These are phyloP conservation scores for Eciton burchellii DNA, from an alignment of 1,140 invertebrate genomes.

Conservation along the genomic window DNA sequence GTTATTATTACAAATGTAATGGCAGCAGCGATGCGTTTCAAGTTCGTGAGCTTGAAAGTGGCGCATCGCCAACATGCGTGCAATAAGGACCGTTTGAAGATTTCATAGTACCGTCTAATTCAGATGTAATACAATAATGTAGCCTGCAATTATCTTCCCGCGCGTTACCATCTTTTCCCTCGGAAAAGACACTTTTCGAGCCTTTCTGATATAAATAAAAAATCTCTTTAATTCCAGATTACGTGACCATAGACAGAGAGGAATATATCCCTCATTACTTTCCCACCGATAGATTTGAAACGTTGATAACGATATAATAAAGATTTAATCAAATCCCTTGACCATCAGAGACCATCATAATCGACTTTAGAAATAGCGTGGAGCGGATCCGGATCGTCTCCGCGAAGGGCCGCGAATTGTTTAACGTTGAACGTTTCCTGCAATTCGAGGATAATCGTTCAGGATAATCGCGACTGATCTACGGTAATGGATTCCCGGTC, in stretches of 20 bases:
- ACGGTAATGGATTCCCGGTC: slow-evolving; percentile 23
- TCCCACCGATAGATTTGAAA: background rate
- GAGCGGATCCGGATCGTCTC: background rate
- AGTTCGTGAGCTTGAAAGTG: background rate
- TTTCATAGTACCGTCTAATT: no score
- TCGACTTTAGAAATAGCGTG: background rate
- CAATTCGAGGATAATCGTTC: background rate
- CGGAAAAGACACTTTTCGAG: no score
- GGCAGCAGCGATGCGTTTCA: no score
- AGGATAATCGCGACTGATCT: slow-evolving; percentile 42
- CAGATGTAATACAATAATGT: no score
- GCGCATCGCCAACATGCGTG: background rate
- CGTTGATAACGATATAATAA: slow-evolving; percentile 8
- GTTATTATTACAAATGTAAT: slow-evolving; percentile 7
- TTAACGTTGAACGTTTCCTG: background rate
- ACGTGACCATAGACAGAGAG: slow-evolving; percentile 15
- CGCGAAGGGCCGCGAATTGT: background rate
- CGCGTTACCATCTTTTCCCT: no score
- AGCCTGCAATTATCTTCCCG: no score
- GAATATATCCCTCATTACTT: background rate
- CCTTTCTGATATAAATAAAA: no score
- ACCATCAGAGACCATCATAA: background rate
- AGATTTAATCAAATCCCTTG: background rate
- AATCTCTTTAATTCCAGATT: slow-evolving; percentile 17
- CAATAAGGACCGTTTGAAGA: no score